These are phyloP conservation scores for Pristionchus fissidentatus DNA, from an alignment of 2,888 invertebrate species.

Conservation along the genomic window DNA sequence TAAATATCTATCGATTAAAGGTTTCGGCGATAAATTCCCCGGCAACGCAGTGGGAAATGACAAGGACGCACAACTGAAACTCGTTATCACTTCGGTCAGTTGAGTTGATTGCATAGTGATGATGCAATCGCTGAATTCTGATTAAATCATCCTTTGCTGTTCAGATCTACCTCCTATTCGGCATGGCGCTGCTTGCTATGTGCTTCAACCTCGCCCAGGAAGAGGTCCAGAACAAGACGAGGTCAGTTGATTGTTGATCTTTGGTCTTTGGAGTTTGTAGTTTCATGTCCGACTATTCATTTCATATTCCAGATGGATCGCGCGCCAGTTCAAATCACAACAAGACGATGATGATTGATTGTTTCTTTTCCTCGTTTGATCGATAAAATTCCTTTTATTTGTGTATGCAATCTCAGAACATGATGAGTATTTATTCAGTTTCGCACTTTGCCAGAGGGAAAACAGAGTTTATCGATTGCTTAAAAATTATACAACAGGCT, in stretches of 20 bases:
- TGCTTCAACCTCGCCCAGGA: constrained; percentile 91
- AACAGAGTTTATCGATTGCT: too few species aligned
- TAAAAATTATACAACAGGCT: too few species aligned
- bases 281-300: neutral
- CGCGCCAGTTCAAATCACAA: constrained; percentile 71
- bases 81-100: constrained; percentile 86
- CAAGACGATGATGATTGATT: constrained; percentile 71
- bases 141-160: neutral
- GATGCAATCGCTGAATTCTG: neutral
- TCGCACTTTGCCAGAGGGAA: too few species aligned
- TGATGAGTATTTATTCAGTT: too few species aligned
- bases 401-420: too few species aligned
- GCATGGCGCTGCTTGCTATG: constrained; percentile 94
- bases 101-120: neutral
- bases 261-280: neutral
- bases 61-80: constrained; percentile 80
- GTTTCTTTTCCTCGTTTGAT: too few species aligned
- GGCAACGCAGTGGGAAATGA: constrained; percentile 74
- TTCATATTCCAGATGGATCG: constrained; percentile 64
- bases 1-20: too few species aligned
- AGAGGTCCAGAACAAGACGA: constrained; percentile 69
- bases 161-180: constrained; percentile 89
- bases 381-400: too few species aligned
- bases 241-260: constrained; percentile 43
- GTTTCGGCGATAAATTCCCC: constrained; percentile 78